These are phyloP conservation scores for Hirtodrosophila duncani DNA, from an alignment of 2,888 invertebrate genomes.

Conservation along the genomic window DNA sequence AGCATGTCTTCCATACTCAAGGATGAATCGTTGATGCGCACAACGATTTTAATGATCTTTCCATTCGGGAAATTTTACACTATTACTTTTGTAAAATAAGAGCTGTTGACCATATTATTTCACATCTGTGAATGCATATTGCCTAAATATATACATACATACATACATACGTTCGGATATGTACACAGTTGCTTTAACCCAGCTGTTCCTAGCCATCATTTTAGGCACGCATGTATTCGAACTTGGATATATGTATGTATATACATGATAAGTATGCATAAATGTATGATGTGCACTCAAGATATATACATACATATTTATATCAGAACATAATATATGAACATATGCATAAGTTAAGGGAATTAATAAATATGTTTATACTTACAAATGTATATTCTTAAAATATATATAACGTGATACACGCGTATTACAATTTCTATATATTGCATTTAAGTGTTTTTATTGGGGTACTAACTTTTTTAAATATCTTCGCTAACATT, in stretches of 20 bases:
- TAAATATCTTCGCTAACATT: not conserved
- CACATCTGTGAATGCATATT: not conserved
- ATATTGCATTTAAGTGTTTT: not conserved
- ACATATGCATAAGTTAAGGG: not conserved
- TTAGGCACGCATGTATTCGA: not conserved
- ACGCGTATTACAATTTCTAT: slow-evolving; percentile 2
- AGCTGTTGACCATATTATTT: not conserved
- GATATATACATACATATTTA: not conserved
- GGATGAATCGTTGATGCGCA: too few relatives aligned
- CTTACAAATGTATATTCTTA: not conserved
- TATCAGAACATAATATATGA: not conserved
- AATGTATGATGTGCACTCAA: not conserved
- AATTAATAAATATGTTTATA: not conserved
- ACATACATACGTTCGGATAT: not conserved
- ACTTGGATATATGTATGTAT: not conserved
- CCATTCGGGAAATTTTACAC: not conserved
- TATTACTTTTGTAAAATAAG: not conserved
- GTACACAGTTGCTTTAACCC: slow-evolving; percentile 5
- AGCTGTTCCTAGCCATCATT: slow-evolving; percentile 1
- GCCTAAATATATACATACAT: not conserved
- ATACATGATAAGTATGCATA: not conserved
- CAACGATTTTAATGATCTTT: too few relatives aligned
- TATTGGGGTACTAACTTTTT: too few relatives aligned
- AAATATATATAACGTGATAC: slow-evolving; percentile 9
- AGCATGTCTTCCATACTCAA: too few relatives aligned